Evolutionary conservation across 2,113 vertebrate species (phyloP).

Genomic region (Terrapene triunguis): DNA sequence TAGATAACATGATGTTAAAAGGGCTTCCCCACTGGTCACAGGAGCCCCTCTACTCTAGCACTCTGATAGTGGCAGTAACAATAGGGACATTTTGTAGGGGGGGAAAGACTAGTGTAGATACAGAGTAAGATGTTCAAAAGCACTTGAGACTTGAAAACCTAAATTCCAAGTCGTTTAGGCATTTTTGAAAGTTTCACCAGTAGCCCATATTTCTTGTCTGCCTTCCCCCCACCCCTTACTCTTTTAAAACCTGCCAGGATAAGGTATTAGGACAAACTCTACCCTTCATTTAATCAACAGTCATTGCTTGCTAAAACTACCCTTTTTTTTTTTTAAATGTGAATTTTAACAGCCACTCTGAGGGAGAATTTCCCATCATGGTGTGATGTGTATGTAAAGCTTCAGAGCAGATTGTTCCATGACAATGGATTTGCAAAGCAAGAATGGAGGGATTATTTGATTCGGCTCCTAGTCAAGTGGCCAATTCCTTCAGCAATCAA

Average conservation of each 20-base stretch:
- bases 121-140: not conserved
- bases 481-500: slow-evolving; percentile 85
- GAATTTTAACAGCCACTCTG: slow-evolving; percentile 23
- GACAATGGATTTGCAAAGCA: slow-evolving; percentile 76
- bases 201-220: not conserved
- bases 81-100: not conserved
- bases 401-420: slow-evolving; percentile 72
- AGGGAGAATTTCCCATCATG: slow-evolving; percentile 65
- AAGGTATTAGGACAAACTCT: slow-evolving; percentile 58
- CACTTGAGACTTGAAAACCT: not conserved
- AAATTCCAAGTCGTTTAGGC: not conserved
- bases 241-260: slow-evolving; percentile 30
- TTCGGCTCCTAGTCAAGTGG: slow-evolving; percentile 81
- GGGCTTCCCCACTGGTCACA: not conserved
- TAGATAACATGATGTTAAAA: not conserved
- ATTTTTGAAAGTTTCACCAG: not conserved
- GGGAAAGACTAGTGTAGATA: not conserved
- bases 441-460: slow-evolving; percentile 83
- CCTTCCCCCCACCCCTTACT: no score
- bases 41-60: not conserved
- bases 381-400: slow-evolving; percentile 18
- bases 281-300: slow-evolving; percentile 64
- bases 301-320: slow-evolving; percentile 34
- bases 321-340: not conserved
- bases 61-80: not conserved